Evolutionary conservation across 2,797 vertebrate species (phyloP).

Genomic region (Gadopsis bispinosus): DNA sequence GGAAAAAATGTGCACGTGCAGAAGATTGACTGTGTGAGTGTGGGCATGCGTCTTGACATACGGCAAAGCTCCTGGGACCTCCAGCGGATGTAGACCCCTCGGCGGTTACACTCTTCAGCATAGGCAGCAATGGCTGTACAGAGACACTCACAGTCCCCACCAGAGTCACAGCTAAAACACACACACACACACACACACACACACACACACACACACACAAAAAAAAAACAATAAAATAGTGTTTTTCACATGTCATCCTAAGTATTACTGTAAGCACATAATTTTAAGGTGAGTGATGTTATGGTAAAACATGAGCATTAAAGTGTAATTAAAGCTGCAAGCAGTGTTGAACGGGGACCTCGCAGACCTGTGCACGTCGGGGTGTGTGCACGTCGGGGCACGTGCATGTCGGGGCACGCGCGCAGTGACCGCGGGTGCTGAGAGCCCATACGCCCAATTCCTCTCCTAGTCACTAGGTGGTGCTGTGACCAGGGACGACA

Average conservation of each 20-base stretch:
- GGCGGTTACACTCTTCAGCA: conserved; percentile 88
- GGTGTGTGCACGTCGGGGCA: too few relatives aligned
- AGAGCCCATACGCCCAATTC: too few relatives aligned
- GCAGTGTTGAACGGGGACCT: too few relatives aligned
- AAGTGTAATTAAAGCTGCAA: not conserved
- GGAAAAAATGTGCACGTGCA: not conserved
- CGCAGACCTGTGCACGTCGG: too few relatives aligned
- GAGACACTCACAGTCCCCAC: conserved; percentile 94
- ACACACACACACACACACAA: too few relatives aligned
- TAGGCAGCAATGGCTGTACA: conserved; percentile 92
- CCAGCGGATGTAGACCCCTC: conserved; percentile 88
- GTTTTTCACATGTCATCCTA: not conserved
- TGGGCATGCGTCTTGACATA: conserved; percentile 71
- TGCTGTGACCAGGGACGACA: too few relatives aligned
- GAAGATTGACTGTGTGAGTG: not conserved
- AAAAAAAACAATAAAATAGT: not conserved
- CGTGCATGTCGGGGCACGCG: too few relatives aligned
- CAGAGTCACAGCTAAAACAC: conserved; percentile 89
- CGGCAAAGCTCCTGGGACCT: conserved; percentile 93
- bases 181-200: conserved; percentile 19
- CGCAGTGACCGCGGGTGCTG: too few relatives aligned
- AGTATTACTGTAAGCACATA: not conserved
- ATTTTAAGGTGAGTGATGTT: not conserved
- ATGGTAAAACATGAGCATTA: not conserved
- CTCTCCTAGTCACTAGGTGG: too few relatives aligned